Base-by-base conservation (phyloP, 64 coral and sea anemone genomes). In the Hydrozoanthus tunicans region DNA sequence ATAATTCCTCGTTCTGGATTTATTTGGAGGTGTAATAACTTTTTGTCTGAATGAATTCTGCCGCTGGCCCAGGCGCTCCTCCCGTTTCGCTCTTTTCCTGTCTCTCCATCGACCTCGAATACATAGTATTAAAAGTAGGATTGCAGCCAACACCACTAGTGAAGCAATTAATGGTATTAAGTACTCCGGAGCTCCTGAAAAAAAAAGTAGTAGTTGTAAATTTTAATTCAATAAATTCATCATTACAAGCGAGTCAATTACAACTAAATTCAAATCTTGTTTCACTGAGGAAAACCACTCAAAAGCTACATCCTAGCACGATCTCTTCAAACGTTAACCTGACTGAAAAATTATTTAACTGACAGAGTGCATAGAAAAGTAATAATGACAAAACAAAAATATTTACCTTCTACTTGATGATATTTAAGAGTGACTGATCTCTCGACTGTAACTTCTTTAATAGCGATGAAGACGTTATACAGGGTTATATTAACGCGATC, bases 61-160 rank as follows among this genome's bases (percentile, higher is more conserved):
- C 58, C 79, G 72, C 23, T 88, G 84, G 2, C 51, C 91, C 51
- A 93, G 80, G 23, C 90, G 76, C 7, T 79, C 81, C 59, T 97
- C 89, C 64, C 91, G 73, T 17, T 86, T 91, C 13, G 77, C 86
- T 71, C 90, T 76, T 68, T 86, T 77, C 20, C 82, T 81, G 73
- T 97, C 95, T 89, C 92, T 79, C 95, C 95, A 97, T 1, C 93
- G 93, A 43, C 95, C 95, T 81, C 95, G 76, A 67, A 94, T 97
- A 65, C 95, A 97, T 7, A 97, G 78, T 91, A 97, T 97, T 24
- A 97, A 62, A 4, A 97, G 62, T 12, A 97, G 84, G 63, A 97
- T 97, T 56, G 95, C 95, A 71, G 95, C 95, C 55, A 97, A 73
- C 9, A 97, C 95, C 14, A 97, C 95, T 5, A 97, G 90, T 59